Evolutionary conservation across 30 jellyfish, hydroid and myxozoan genomes (phyloP), one percentile per base, ranked within the genome.

Genomic region (Cassiopea xamachana): DNA sequence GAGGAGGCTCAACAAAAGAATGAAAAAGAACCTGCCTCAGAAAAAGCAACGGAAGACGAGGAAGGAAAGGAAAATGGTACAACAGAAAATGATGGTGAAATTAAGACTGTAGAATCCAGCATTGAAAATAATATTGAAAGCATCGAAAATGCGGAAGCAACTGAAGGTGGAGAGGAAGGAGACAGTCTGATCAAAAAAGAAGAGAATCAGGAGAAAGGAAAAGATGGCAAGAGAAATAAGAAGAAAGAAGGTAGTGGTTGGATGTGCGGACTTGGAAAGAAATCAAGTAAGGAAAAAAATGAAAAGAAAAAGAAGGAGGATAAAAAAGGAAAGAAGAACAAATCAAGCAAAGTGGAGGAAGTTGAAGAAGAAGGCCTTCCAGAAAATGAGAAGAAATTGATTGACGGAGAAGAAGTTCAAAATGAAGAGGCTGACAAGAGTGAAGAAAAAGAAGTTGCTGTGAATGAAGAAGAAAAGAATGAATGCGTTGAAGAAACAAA

Each of bases 261-360:
- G 93, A 86, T 75, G 49, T 86, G 93, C 48, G 93, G 93, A 27
- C 47, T 86, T 15, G 93, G 93, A 48, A 86, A 75, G 82, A 86
- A 86, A 60, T 86, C 93, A 7, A 39, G 77, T 47, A 75, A 79
- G 44, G 81, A 77, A 43, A 68, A 86, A n/a, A 59, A 59, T 39
- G 79, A 86, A 69, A 86, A 75, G 82, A 86, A 75, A 59, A 86
- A 77, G 59, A 67, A 86, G 59, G 82, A 86, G 4, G 92, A 73
- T n/a, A 84, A 84, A 59, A 70, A 86, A 43, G 60, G 75, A 16
- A 83, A 83, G 47, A 68, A 69, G 17, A 70, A 43, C 73, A 71
- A 83, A 48, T 9, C 68, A 17, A 49, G 19, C 48, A 51, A 71
- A 1, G 76, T 10, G 44, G 89, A 86, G 43, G 88, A 86, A 60